Percentiles rank a stretch among this genome's conserved stretches.
These are phyloP conservation scores for Petrocephalus schoutedeni DNA, from an alignment of 2,797 vertebrate genomes.

Conservation along the genomic window DNA sequence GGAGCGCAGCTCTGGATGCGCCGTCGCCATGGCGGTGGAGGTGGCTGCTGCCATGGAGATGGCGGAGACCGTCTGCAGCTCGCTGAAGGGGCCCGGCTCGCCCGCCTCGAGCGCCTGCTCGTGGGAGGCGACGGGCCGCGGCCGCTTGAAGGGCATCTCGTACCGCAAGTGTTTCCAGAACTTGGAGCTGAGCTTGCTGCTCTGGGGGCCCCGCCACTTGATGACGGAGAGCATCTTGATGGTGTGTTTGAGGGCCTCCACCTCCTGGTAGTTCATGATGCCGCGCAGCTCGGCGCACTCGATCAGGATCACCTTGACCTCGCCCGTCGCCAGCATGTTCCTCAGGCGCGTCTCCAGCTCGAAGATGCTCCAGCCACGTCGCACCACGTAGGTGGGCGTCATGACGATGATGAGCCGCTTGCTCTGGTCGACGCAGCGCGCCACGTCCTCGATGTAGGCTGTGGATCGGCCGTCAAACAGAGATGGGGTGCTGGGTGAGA, in stretches of 20 bases:
- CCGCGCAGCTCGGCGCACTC: conserved; percentile 93
- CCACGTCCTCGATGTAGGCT: conserved; percentile 98
- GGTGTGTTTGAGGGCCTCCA: conserved; percentile 94
- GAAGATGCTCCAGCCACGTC: conserved; percentile 98
- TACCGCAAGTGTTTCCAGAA: conserved; percentile 99
- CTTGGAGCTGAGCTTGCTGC: conserved; percentile 95
- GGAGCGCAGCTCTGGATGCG: conserved; percentile 93
- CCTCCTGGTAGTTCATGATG: conserved; percentile 99
- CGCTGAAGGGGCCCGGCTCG: conserved; percentile 95
- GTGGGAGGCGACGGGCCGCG: conserved; percentile 83
- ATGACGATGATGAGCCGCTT: conserved; percentile 96
- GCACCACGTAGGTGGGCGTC: conserved; percentile 95
- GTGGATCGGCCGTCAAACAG: conserved; percentile 34
- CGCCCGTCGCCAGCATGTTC: conserved; percentile 90
- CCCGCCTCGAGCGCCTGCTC: conserved; percentile 93
- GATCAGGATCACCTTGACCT: conserved; percentile 97
- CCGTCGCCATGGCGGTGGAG: conserved; percentile 91
- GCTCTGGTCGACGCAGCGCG: conserved; percentile 97
- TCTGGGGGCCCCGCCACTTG: conserved; percentile 92
- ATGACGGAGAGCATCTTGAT: conserved; percentile 96
- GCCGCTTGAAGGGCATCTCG: conserved; percentile 97
- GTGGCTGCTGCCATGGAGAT: conserved; percentile 97
- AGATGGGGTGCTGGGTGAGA: not conserved
- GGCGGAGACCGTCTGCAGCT: conserved; percentile 95
- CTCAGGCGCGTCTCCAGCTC: conserved; percentile 95